A percentile compares a stretch with the other conserved stretches of the same genome.
Conservation (phyloP, 1,140 invertebrate genomes). For the Drosophila parabipectinata region DNA sequence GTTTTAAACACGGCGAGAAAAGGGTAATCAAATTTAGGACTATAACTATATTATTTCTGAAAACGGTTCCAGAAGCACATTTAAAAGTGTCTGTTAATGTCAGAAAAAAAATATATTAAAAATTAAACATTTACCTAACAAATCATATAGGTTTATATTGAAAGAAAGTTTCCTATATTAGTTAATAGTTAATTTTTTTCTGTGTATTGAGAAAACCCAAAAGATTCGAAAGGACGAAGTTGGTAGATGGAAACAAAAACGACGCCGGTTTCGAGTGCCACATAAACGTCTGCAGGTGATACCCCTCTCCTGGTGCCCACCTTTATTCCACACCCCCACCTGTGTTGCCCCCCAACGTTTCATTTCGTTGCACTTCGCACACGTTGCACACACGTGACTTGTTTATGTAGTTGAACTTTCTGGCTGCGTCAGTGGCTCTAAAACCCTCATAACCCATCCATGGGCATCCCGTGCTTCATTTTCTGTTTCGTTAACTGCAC, state of each 20-base stretch:
- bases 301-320: constrained; percentile 7
- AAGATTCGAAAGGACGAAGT: constrained; percentile 30
- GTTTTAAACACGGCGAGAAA: not conserved
- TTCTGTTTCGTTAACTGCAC: constrained; percentile 76
- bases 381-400: constrained; percentile 80
- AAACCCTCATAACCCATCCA: constrained; percentile 47
- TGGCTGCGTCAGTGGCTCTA: constrained; percentile 35
- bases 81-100: too few species aligned
- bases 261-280: constrained; percentile 50
- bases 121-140: too few species aligned
- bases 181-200: not conserved
- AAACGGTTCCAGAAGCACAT: too few species aligned
- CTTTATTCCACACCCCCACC: not conserved
- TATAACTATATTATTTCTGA: not conserved
- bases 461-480: constrained; percentile 58
- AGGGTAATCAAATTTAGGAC: not conserved
- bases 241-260: constrained; percentile 60
- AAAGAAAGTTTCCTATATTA: not conserved
- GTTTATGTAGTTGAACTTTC: constrained; percentile 79
- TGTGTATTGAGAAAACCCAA: constrained; percentile 2
- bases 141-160: too few species aligned
- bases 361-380: constrained; percentile 77
- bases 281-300: constrained; percentile 60
- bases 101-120: too few species aligned
- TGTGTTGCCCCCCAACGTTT: constrained; percentile 18